Base-by-base conservation (phyloP, 2,888 invertebrate species). In the Pherbina coryleti region DNA sequence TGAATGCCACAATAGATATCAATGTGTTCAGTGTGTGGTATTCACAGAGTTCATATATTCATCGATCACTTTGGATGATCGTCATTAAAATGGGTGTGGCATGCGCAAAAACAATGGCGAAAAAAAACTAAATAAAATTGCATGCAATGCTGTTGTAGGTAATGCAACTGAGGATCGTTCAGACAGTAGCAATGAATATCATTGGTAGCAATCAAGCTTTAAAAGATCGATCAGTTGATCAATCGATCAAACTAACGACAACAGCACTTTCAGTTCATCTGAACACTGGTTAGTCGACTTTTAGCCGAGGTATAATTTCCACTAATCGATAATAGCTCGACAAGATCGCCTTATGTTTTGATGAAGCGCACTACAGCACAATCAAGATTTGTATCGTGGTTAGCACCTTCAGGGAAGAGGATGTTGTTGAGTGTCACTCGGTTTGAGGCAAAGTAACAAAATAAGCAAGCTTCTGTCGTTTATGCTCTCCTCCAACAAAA, bases 41-140 rank as follows among this genome's bases (percentile, higher is more conserved):
- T 31, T n/a, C 25, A 31, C n/a, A 31, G 25, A 64, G 64, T 64
- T 31, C 67, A 69, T 22, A 69, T 51, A 22, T 49, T 28, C 8
- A 53, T 69, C 69, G 69, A 69, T 51, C 69, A 49, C 28, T 49
- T 51, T 14, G 51, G 31, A 53, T 64, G 51, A 67, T 67, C 19
- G 51, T 17, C 11, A 25, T n/a, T 22, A 55, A 7, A 64, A 17
- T 31, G 64, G 31, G n/a, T 31, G 64, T 25, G 51, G 31, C 31
- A 55, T n/a, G 53, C 34, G 75, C 25, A 8, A 31, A 67, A 44
- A 55, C n/a, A 19, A 25, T 28, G 31, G 67, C 66, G 37, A 67
- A 57, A 74, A 49, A 37, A 64, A 66, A 66, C 64, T 55, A 34
- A 60, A 60, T 28, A n/a, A 25, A 51, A 69, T 11, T 69, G 69